Base-by-base conservation (phyloP, 2,888 invertebrate genomes). In the Nymphalis polychloros region DNA sequence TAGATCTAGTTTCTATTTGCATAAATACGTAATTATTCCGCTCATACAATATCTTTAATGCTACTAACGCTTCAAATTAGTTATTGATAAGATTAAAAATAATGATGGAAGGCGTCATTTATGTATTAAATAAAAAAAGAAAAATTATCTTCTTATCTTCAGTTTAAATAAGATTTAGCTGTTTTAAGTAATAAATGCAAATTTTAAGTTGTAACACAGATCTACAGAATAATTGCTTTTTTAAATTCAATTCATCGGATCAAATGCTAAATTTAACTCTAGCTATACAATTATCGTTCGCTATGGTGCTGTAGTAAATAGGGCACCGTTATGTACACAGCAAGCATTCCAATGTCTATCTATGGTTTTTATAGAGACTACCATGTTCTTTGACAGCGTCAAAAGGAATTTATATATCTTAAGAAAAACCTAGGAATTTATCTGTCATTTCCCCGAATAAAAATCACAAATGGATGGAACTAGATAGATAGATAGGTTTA, bases 301-400 rank as follows among this genome's bases (percentile, higher is more conserved):
- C 68, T 65, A 62, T 70, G 63, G 65, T 63, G 65, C 60, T 55
- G 35, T 53, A 67, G 68, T 69, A 73, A 69, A 69, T 68, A 23
- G 71, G 59, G 62, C 71, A 71, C 73, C 73, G 73, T 71, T 73
- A 73, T 63, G 55, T 55, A 63, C 63, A 57, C 41, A 20, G 53
- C 53, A 53, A 19, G 35, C 69, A 73, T 73, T 73, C 73, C 69
- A 55, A 71, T 62, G 41, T 68, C 53, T 59, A 49, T 7, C 52
- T 60, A 60, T 65, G 53, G 19, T 57, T 57, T 41, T 57, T 57
- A 35, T 55, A 55, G 53, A 8, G 53, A 35, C 17, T 57, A 10
- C 10, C 35, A 8, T 41, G 35, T 57, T 57, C 13, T 8, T 13
- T 41, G 10, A 10, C 13, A 19, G 35, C 5, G 19, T 19, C 35